Base-by-base conservation (phyloP, 2,113 vertebrate genomes). In the Coregonus clupeaformis region DNA sequence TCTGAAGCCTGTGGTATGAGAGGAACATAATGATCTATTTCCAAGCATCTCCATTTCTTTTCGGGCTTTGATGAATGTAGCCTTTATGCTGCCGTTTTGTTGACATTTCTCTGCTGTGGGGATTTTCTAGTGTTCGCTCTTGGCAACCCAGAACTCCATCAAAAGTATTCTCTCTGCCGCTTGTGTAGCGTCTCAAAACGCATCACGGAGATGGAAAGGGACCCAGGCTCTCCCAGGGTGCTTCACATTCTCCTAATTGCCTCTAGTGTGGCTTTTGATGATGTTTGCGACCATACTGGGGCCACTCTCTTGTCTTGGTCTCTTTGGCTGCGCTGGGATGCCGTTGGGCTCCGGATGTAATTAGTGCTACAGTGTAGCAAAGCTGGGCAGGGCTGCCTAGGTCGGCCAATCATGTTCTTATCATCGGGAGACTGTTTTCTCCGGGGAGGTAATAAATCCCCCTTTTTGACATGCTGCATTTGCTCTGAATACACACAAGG, bases 401-500 rank as follows among this genome's bases (percentile, higher is more conserved):
- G 87, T 88, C 71, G 74, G 75, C 84, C 85, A 81, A 85, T 87
- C 84, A 84, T 83, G 83, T 91, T 92, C 91, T 91, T 86, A 89
- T 89, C 86, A 88, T 87, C 75, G 68, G 83, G 82, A 83, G 80
- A 91, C 77, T 86, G 83, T 86, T 91, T 91, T 78, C 85, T 93
- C 74, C 74, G 36, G 83, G 86, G 76, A 89, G 14, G 82, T 89
- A 88, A 91, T 91, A 84, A 90, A 91, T 87, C 85, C 86, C 78
- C 75, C 76, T 85, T 18, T 84, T 84, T 87, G 88, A 91, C 90
- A 92, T 90, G 90, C 88, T 87, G 87, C 88, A 88, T 91, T 92
- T 90, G 86, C 87, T 86, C 80, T 90, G 86, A 91, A 91, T 90
- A 85, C 81, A 84, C 86, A 85, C 78, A 82, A 88, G 86, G 89